Evolutionary conservation across 2,797 vertebrate genomes (phyloP).

Genomic region (Mus caroli): DNA sequence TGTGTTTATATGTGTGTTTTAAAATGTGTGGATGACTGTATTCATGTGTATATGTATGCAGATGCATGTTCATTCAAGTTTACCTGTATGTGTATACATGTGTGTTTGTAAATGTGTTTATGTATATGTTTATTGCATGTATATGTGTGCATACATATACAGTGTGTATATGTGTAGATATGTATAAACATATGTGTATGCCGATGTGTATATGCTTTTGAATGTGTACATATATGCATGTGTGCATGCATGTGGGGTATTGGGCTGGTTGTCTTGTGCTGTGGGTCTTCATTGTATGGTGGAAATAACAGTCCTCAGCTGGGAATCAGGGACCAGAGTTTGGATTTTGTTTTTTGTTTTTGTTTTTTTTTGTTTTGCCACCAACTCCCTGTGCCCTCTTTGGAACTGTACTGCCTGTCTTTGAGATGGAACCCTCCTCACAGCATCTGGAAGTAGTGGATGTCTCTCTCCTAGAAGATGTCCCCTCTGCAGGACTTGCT

Average conservation of each 20-base stretch:
- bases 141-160: neutral
- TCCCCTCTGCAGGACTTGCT: too few relatives aligned
- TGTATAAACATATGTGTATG: neutral
- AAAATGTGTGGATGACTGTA: neutral
- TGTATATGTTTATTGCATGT: neutral
- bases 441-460: too few relatives aligned
- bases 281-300: neutral
- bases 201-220: neutral
- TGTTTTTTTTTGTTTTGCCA: neutral
- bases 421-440: neutral
- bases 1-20: neutral
- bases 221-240: neutral
- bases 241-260: neutral
- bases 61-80: neutral
- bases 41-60: neutral
- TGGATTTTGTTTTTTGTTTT: too few relatives aligned
- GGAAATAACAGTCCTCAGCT: neutral
- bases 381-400: neutral
- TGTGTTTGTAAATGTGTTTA: neutral
- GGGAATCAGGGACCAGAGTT: neutral
- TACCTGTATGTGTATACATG: neutral
- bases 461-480: neutral
- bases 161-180: neutral
- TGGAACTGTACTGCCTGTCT: neutral
- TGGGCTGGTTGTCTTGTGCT: neutral